Evolutionary conservation across 2,113 vertebrate species (phyloP).

Genomic region (Pimephales promelas): DNA sequence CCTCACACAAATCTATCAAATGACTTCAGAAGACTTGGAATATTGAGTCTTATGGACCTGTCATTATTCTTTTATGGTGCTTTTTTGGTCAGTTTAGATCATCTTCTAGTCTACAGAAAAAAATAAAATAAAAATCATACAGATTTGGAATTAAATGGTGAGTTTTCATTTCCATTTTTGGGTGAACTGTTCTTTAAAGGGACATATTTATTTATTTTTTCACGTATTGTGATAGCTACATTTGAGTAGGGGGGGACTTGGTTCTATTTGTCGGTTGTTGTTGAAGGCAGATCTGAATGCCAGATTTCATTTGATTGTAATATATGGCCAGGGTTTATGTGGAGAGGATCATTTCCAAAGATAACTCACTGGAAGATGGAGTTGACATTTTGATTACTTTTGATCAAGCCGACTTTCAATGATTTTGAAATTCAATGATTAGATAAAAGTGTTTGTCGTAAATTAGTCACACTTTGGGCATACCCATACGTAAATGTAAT

Average conservation of each 20-base stretch:
- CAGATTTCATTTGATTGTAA: too few species aligned
- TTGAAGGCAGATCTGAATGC: background rate
- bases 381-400: too few species aligned
- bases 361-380: too few species aligned
- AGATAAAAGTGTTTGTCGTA: background rate
- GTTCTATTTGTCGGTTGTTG: background rate
- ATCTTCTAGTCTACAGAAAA: background rate
- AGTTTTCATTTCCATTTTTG: background rate
- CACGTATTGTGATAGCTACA: background rate
- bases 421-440: background rate
- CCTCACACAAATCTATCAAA: background rate
- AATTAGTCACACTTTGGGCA: background rate
- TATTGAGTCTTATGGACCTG: background rate
- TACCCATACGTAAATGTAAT: too few species aligned
- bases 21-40: background rate
- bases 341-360: too few species aligned
- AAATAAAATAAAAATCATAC: background rate
- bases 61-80: too few species aligned
- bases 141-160: background rate
- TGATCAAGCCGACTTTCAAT: too few species aligned
- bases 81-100: background rate
- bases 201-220: background rate
- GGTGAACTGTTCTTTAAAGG: background rate
- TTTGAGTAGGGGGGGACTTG: background rate
- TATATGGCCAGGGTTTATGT: too few species aligned